phyloP scores from a whole-genome alignment of 2,888 invertebrate genomes.

The Cryptus armator region DNA sequence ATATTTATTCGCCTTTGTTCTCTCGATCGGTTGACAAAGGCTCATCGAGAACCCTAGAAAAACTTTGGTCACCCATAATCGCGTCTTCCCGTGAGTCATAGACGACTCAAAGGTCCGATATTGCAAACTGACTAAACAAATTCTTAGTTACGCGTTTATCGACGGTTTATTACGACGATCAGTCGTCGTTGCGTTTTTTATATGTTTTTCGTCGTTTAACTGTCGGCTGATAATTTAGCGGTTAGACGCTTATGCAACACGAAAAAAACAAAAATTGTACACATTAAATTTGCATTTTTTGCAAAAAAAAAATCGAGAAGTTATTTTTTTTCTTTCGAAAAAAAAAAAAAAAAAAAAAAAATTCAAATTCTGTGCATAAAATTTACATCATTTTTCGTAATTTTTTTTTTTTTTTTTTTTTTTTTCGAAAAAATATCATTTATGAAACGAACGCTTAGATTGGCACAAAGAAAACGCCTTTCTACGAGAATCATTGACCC shows the following conservation, averaged over 20 bases:
- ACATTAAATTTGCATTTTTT: no score
- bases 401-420: background rate
- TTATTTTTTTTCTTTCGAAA: no score
- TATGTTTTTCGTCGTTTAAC: background rate
- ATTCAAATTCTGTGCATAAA: background rate
- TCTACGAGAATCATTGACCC: background rate
- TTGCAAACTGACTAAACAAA: background rate
- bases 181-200: background rate
- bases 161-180: slow-evolving; percentile 4
- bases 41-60: background rate
- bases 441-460: background rate
- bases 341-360: background rate
- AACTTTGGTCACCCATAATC: slow-evolving; percentile 30
- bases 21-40: background rate
- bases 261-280: no score
- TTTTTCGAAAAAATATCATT: background rate
- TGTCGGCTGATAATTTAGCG: no score
- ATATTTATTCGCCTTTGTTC: slow-evolving; percentile 9
- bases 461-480: background rate
- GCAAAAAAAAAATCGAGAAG: no score
- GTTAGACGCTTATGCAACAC: no score
- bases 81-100: slow-evolving; percentile 11
- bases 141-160: background rate
- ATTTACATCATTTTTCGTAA: background rate
- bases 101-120: slow-evolving; percentile 15